A percentile compares a stretch with the other conserved stretches of the same genome.
Evolutionary conservation across 1,140 invertebrate genomes (phyloP).

Genomic region (Tenebrio molitor): DNA sequence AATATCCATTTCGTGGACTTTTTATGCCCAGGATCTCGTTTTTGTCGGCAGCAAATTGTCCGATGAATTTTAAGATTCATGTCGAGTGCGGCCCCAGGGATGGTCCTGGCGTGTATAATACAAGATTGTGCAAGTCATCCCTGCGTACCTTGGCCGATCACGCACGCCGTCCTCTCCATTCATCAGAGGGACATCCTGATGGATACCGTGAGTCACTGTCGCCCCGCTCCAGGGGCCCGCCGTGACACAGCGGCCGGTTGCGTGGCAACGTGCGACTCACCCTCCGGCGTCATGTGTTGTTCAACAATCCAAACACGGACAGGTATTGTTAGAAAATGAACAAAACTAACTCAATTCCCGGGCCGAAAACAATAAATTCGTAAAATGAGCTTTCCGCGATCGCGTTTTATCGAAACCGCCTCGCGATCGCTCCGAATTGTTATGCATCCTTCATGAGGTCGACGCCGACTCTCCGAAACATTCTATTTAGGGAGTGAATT

Average conservation of each 20-base stretch:
- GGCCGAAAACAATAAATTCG: slow-evolving; percentile 25
- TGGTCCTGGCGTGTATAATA: slow-evolving; percentile 1
- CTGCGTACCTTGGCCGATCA: slow-evolving; percentile 13
- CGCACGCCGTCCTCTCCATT: slow-evolving; percentile 30
- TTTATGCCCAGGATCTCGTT: not conserved
- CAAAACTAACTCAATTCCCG: slow-evolving; percentile 22
- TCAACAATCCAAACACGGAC: not conserved
- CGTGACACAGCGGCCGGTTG: slow-evolving; percentile 19
- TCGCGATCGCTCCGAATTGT: slow-evolving; percentile 40
- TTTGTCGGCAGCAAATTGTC: not conserved
- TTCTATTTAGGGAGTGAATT: slow-evolving; percentile 43
- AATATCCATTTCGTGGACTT: not conserved
- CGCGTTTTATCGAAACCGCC: slow-evolving; percentile 13
- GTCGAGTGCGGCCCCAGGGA: slow-evolving; percentile 3
- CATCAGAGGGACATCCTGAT: slow-evolving; percentile 22
- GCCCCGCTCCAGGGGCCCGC: not conserved
- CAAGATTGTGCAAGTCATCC: slow-evolving; percentile 25
- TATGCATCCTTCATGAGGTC: slow-evolving; percentile 43
- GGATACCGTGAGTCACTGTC: slow-evolving; percentile 7
- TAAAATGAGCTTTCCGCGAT: slow-evolving; percentile 9
- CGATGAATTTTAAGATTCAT: slow-evolving; percentile 28
- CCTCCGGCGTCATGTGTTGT: slow-evolving; percentile 7
- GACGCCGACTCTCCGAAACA: slow-evolving; percentile 25
- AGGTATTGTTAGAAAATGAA: slow-evolving; percentile 3
- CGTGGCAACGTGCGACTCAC: slow-evolving; percentile 27